Percentiles rank a stretch among this genome's conserved stretches.
Conservation (phyloP, 2,888 invertebrate species). For the Camptogramma bilineatum region DNA sequence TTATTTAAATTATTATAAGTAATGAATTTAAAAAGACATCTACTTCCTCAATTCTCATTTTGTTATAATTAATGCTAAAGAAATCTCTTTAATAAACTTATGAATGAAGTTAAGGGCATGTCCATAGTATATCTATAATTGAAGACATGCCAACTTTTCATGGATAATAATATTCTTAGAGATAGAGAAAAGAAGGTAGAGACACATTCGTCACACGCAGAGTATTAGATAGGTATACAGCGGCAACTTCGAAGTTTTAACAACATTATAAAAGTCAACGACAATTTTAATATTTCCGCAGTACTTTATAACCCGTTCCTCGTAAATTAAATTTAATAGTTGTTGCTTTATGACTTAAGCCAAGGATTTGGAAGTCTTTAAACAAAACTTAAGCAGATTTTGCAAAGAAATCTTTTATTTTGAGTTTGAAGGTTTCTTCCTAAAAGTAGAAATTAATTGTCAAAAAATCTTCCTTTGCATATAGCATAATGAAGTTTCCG, state of each 20-base stretch:
- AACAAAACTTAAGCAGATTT: not conserved
- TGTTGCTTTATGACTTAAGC: conserved; percentile 45
- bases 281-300: conserved; percentile 53
- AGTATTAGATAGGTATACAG: not conserved
- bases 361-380: conserved; percentile 35
- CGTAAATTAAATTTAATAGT: conserved; percentile 55
- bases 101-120: no score
- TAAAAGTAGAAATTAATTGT: not conserved
- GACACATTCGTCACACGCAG: not conserved
- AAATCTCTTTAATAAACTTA: no score
- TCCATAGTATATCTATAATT: no score
- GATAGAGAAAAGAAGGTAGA: not conserved
- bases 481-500: no score
- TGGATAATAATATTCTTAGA: no score
- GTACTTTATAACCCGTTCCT: conserved; percentile 49
- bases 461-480: no score
- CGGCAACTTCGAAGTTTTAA: conserved; percentile 45
- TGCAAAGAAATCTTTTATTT: not conserved
- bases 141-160: no score
- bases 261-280: conserved; percentile 56
- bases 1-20: not conserved
- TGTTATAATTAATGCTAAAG: not conserved
- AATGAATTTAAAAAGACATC: not conserved
- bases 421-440: not conserved
- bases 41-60: no score